Conservation (phyloP, 1,140 invertebrate species). For the Maconellicoccus hirsutus region DNA sequence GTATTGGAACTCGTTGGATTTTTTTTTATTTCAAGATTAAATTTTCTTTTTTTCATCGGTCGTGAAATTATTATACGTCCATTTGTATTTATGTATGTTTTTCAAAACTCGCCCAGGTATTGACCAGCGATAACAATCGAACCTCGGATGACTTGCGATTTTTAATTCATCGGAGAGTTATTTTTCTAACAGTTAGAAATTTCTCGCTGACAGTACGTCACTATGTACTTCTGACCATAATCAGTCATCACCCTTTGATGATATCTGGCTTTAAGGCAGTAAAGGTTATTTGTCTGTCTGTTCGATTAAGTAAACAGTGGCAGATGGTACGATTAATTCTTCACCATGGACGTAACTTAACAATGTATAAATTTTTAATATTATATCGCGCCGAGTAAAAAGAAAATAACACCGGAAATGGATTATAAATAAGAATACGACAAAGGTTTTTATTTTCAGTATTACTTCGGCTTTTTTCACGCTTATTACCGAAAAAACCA, state of each 20-base stretch:
- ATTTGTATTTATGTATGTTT: neutral
- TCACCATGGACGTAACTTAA: neutral
- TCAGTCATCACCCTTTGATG: constrained; percentile 7
- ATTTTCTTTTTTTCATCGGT: neutral
- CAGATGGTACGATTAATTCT: constrained; percentile 8
- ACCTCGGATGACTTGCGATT: neutral
- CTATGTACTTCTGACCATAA: neutral
- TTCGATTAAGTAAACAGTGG: constrained; percentile 8
- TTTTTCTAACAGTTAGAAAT: neutral
- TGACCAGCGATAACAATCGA: constrained; percentile 8
- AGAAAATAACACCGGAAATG: neutral
- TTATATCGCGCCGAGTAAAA: neutral
- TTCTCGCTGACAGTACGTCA: constrained; percentile 2
- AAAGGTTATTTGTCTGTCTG: constrained; percentile 3
- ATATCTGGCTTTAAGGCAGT: neutral
- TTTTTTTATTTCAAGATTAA: neutral
- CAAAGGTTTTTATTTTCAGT: neutral
- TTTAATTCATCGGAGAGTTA: neutral
- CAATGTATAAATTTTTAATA: constrained; percentile 6
- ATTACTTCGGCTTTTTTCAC: too few species aligned
- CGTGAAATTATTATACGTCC: neutral
- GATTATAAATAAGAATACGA: neutral
- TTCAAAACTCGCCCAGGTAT: neutral
- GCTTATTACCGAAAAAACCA: neutral
- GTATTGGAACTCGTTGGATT: neutral